Conservation (phyloP, 2,797 vertebrate genomes). For the Carapus acus region DNA sequence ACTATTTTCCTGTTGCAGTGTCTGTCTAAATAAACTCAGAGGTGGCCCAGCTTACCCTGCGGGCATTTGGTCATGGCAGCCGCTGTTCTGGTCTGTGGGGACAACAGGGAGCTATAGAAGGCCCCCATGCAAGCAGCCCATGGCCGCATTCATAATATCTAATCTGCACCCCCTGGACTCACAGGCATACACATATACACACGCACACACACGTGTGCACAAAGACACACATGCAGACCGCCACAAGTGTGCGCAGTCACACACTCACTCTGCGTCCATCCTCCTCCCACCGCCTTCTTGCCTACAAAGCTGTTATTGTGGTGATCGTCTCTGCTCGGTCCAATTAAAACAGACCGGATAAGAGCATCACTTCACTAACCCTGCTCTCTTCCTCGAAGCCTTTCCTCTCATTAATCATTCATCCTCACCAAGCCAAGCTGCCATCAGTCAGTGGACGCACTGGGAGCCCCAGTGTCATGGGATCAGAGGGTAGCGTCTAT, state of each 20-base stretch:
- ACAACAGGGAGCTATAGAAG: constrained; percentile 49
- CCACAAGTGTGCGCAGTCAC: constrained; percentile 55
- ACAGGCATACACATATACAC: too few relatives aligned
- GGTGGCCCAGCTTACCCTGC: constrained; percentile 55
- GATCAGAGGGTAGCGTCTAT: constrained; percentile 35
- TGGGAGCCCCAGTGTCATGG: constrained; percentile 18
- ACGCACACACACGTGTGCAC: not conserved
- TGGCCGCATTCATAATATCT: constrained; percentile 56
- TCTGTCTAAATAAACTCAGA: constrained; percentile 26
- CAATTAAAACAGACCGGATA: constrained; percentile 65
- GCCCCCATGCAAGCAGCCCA: constrained; percentile 30
- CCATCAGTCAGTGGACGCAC: constrained; percentile 36
- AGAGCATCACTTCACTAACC: constrained; percentile 59
- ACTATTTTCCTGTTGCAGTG: constrained; percentile 17
- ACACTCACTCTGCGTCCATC: constrained; percentile 51
- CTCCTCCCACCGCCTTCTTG: constrained; percentile 5
- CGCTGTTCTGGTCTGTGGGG: constrained; percentile 47
- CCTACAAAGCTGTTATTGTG: constrained; percentile 66
- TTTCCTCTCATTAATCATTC: constrained; percentile 61
- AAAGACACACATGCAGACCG: constrained; percentile 5
- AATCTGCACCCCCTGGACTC: constrained; percentile 44
- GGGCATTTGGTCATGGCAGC: constrained; percentile 54
- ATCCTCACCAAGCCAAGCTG: constrained; percentile 44
- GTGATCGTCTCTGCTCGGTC: constrained; percentile 49
- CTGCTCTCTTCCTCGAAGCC: constrained; percentile 36